Percentiles rank a stretch among this genome's conserved stretches.
These are phyloP conservation scores for Tychaedon coryphoeus DNA, from an alignment of 2,113 vertebrate genomes.

Conservation along the genomic window DNA sequence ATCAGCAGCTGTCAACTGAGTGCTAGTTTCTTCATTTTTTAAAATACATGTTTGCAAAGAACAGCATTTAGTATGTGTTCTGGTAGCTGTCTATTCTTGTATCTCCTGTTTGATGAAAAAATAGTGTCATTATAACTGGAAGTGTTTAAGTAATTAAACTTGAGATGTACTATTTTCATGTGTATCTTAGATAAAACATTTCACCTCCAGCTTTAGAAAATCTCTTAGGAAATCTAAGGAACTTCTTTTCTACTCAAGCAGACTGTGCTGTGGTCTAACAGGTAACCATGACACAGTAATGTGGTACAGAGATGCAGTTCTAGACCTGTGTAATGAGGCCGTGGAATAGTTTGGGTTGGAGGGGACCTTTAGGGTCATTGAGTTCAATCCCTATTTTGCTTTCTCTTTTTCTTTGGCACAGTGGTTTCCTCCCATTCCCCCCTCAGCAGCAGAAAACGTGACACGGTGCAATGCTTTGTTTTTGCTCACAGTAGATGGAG, in stretches of 20 bases:
- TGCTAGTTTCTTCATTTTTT: slow-evolving; percentile 9
- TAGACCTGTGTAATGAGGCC: neutral
- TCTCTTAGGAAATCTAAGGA: neutral
- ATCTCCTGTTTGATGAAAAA: slow-evolving; percentile 12
- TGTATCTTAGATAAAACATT: neutral
- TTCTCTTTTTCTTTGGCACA: neutral
- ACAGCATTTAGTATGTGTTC: slow-evolving; percentile 11
- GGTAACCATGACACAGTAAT: neutral
- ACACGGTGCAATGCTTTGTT: neutral
- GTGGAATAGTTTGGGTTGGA: neutral
- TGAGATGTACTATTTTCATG: neutral
- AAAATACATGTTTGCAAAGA: slow-evolving; percentile 32
- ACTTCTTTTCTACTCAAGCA: neutral
- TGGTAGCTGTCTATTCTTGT: slow-evolving; percentile 43
- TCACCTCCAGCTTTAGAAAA: neutral
- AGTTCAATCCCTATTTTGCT: neutral
- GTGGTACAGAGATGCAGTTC: neutral
- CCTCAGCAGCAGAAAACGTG: neutral
- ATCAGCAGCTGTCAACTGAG: neutral
- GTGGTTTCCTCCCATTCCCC: neutral
- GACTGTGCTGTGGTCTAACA: neutral
- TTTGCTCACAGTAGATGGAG: neutral
- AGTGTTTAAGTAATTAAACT: slow-evolving; percentile 51
- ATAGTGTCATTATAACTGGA: slow-evolving; percentile 44
- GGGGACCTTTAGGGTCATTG: neutral